phyloP scores from a whole-genome alignment of 2,113 vertebrate genomes.

The Hemicordylus capensis region DNA sequence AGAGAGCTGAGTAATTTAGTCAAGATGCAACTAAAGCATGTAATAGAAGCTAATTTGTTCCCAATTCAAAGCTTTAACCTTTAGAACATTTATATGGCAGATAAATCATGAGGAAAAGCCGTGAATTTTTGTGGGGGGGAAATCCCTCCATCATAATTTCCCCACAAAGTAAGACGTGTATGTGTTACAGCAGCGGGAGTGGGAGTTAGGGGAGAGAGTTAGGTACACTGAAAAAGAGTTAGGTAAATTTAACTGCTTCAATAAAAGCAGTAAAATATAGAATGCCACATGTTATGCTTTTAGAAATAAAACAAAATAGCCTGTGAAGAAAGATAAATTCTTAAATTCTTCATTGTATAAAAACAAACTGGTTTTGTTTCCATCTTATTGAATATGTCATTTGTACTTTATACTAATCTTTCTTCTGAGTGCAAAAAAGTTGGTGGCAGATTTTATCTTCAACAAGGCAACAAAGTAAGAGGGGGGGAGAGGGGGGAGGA shows the following conservation, averaged over 20 bases:
- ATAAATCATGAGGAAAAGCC: slow-evolving; percentile 10
- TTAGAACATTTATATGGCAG: slow-evolving; percentile 23
- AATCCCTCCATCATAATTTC: slow-evolving; percentile 1
- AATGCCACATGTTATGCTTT: fast-evolving
- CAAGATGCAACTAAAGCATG: slow-evolving; percentile 39
- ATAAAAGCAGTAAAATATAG: slow-evolving; percentile 7
- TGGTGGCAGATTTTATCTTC: background rate
- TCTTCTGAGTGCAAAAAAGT: background rate
- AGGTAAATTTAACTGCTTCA: too few species aligned
- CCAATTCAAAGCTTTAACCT: slow-evolving; percentile 41
- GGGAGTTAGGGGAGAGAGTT: too few species aligned
- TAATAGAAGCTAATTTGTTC: slow-evolving; percentile 54
- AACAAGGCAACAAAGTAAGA: background rate
- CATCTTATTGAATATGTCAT: background rate
- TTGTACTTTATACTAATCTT: background rate
- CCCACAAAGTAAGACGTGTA: slow-evolving; percentile 20
- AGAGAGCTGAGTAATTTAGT: slow-evolving; percentile 52
- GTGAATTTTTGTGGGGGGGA: slow-evolving; percentile 16
- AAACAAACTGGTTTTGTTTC: background rate
- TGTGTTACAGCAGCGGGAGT: too few species aligned
- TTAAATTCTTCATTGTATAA: background rate
- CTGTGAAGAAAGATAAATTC: background rate
- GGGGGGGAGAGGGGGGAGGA: too few species aligned
- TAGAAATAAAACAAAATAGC: background rate
- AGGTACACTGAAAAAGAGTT: background rate